A percentile compares a stretch with the other conserved stretches of the same genome.
These are phyloP conservation scores for Oriolus oriolus DNA, from an alignment of 2,113 vertebrate genomes.

Conservation along the genomic window DNA sequence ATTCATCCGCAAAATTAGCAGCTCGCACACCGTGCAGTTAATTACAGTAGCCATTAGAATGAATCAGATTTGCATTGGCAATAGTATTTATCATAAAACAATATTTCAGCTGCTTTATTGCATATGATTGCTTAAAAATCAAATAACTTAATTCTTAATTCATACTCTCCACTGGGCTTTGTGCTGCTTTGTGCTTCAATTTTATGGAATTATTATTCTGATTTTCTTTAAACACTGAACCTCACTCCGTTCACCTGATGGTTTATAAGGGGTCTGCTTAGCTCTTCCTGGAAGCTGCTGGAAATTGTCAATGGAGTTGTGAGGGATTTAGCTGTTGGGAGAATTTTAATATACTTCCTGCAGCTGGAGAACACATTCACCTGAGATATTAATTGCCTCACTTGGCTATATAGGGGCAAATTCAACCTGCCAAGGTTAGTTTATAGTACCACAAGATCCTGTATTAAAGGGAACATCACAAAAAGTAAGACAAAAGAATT, in stretches of 20 bases:
- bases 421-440: background rate
- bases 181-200: background rate
- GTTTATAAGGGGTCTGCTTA: background rate
- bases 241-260: background rate
- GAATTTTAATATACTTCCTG: background rate
- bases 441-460: background rate
- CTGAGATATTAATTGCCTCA: background rate
- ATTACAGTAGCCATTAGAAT: conserved; percentile 33
- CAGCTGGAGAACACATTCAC: background rate
- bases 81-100: conserved; percentile 10
- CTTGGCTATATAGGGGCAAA: background rate
- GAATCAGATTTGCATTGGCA: conserved; percentile 18
- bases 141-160: background rate
- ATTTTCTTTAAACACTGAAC: background rate
- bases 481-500: background rate
- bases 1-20: conserved; percentile 44
- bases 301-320: background rate
- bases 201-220: background rate
- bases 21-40: conserved; percentile 7
- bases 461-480: background rate
- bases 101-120: conserved; percentile 1
- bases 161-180: background rate
- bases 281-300: background rate
- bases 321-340: background rate
- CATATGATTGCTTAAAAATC: conserved; percentile 2